Conservation (phyloP, 1,140 invertebrate genomes). For the Drosophila jambulina region DNA sequence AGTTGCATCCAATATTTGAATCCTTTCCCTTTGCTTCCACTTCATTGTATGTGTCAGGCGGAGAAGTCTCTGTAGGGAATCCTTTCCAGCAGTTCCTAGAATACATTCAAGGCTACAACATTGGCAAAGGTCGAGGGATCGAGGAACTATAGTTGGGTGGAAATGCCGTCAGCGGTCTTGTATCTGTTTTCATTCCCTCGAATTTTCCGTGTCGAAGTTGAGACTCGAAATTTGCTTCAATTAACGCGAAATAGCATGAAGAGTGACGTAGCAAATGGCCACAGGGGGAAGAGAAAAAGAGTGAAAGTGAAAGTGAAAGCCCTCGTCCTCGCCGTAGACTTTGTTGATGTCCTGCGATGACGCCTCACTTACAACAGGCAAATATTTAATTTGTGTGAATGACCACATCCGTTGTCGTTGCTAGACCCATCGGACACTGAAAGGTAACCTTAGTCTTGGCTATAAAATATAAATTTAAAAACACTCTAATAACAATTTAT, state of each 20-base stretch:
- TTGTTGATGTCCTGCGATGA: slow-evolving; percentile 40
- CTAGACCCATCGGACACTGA: slow-evolving; percentile 1
- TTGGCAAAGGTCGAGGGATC: background rate
- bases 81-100: slow-evolving; percentile 29
- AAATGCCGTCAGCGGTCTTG: slow-evolving; percentile 19
- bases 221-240: slow-evolving; percentile 48
- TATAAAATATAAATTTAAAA: background rate
- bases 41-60: background rate
- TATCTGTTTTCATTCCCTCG: slow-evolving; percentile 23
- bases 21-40: background rate
- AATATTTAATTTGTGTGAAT: slow-evolving; percentile 81
- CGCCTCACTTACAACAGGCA: slow-evolving; percentile 63
- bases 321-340: slow-evolving; percentile 16
- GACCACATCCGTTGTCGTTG: slow-evolving; percentile 61
- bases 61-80: background rate
- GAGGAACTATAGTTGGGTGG: background rate
- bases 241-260: slow-evolving; percentile 49
- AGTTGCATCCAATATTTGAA: background rate
- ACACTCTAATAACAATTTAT: background rate
- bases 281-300: background rate
- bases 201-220: slow-evolving; percentile 11
- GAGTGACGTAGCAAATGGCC: background rate
- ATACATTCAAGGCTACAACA: background rate
- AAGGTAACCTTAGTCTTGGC: background rate
- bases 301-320: slow-evolving; percentile 14